Evolutionary conservation across 2,113 vertebrate genomes (phyloP).

Genomic region (Siniperca chuatsi): DNA sequence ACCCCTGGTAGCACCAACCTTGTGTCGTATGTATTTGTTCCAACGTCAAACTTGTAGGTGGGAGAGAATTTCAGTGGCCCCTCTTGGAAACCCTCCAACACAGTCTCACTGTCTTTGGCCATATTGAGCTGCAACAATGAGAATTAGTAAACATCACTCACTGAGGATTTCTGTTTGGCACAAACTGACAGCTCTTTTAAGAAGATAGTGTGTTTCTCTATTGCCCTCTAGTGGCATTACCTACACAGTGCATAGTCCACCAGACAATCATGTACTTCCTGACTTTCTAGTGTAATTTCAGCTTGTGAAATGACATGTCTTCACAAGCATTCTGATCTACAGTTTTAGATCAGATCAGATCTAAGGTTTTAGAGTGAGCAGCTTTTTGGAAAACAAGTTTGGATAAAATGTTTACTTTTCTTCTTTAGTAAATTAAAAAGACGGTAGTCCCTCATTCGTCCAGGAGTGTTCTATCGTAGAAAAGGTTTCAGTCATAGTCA

Average conservation of each 20-base stretch:
- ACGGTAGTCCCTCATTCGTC: too few species aligned
- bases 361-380: background rate
- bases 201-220: background rate
- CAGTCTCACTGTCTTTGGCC: slow-evolving; percentile 92
- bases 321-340: background rate
- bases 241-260: slow-evolving; percentile 5
- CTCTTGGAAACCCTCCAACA: slow-evolving; percentile 95
- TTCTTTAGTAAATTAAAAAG: background rate
- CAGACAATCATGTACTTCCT: background rate
- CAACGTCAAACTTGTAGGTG: slow-evolving; percentile 98
- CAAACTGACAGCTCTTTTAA: background rate
- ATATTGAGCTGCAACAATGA: slow-evolving; percentile 90
- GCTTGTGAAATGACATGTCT: background rate
- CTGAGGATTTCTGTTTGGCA: background rate
- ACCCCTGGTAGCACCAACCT: slow-evolving; percentile 85
- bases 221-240: slow-evolving; percentile 63
- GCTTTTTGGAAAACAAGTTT: background rate
- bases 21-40: slow-evolving; percentile 96
- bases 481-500: too few species aligned
- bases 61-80: slow-evolving; percentile 95
- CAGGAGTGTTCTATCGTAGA: too few species aligned
- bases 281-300: background rate
- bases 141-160: background rate
- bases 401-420: background rate
- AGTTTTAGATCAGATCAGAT: background rate